Percentiles rank a stretch among this genome's conserved stretches.
phyloP scores from a whole-genome alignment of 2,888 invertebrate genomes.

The Nycteola revayana region DNA sequence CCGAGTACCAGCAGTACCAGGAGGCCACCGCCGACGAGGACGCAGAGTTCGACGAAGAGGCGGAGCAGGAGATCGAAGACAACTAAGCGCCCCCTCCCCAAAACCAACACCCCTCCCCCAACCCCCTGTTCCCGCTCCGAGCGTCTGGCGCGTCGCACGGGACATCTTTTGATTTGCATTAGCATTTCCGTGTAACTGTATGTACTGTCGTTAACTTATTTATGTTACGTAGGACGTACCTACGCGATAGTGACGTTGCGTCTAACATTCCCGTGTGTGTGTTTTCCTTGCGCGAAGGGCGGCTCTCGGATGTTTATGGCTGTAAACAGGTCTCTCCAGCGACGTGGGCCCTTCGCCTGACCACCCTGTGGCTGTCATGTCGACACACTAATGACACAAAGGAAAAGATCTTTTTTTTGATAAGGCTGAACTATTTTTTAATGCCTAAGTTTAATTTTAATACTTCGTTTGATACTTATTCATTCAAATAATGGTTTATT shows the following conservation, averaged over 20 bases:
- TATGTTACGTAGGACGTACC: constrained; percentile 48
- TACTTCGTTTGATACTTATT: constrained; percentile 57
- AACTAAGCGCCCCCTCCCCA: constrained; percentile 54
- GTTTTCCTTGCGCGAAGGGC: constrained; percentile 71
- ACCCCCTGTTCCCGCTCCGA: constrained; percentile 31
- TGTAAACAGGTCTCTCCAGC: constrained; percentile 58
- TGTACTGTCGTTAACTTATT: constrained; percentile 53
- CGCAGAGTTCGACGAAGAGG: constrained; percentile 90
- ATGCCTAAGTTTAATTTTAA: constrained; percentile 76
- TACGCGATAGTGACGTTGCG: constrained; percentile 54
- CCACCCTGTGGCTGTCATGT: constrained; percentile 64
- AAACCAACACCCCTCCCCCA: constrained; percentile 34
- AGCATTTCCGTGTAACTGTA: constrained; percentile 60
- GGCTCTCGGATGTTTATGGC: constrained; percentile 70
- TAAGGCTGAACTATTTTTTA: constrained; percentile 79
- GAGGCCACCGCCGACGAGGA: constrained; percentile 93
- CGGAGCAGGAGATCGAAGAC: constrained; percentile 87
- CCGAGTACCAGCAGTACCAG: constrained; percentile 97
- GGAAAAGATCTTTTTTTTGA: constrained; percentile 77
- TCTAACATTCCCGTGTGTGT: constrained; percentile 76
- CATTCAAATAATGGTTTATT: constrained; percentile 62
- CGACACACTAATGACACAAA: constrained; percentile 64
- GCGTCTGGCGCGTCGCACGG: constrained; percentile 34
- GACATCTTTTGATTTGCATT: constrained; percentile 58
- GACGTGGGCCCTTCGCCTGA: constrained; percentile 68